A percentile compares a stretch with the other conserved stretches of the same genome.
Evolutionary conservation across 2,797 vertebrate species (phyloP).

Genomic region (Hafferia zeledoni): DNA sequence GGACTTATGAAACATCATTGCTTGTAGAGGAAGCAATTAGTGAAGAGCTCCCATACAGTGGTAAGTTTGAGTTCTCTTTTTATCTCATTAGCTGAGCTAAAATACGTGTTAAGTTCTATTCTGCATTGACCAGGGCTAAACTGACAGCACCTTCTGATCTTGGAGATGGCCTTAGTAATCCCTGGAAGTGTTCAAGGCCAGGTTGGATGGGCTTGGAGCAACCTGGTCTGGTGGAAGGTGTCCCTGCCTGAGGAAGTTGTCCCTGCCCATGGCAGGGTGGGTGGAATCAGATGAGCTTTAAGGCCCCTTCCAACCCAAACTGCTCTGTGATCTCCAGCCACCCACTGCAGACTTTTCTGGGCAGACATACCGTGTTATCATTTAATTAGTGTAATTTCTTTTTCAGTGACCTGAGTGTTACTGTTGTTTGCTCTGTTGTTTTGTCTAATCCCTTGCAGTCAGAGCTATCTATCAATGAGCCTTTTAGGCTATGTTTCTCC

Average conservation of each 20-base stretch:
- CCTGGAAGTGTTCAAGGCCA: background rate
- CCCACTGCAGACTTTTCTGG: background rate
- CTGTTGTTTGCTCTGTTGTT: background rate
- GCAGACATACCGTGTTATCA: rapidly evolving
- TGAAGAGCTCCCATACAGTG: conserved; percentile 95
- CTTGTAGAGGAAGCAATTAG: conserved; percentile 95
- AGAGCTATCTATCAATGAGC: background rate
- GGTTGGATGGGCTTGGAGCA: background rate
- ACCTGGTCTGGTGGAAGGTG: background rate
- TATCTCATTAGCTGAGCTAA: background rate
- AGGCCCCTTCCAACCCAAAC: background rate
- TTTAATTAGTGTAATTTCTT: background rate
- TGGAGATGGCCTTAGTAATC: background rate
- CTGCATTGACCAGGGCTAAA: background rate
- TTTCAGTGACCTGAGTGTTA: background rate
- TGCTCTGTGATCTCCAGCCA: background rate
- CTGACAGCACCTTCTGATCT: background rate
- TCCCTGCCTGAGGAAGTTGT: background rate
- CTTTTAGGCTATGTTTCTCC: background rate
- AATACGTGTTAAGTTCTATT: rapidly evolving
- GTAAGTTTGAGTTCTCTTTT: conserved; percentile 60
- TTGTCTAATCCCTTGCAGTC: rapidly evolving
- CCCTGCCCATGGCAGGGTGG: background rate
- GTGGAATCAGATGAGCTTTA: background rate
- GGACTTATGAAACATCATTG: conserved; percentile 95